Evolutionary conservation across 2,888 invertebrate genomes (phyloP).

Genomic region (Tachina fera): DNA sequence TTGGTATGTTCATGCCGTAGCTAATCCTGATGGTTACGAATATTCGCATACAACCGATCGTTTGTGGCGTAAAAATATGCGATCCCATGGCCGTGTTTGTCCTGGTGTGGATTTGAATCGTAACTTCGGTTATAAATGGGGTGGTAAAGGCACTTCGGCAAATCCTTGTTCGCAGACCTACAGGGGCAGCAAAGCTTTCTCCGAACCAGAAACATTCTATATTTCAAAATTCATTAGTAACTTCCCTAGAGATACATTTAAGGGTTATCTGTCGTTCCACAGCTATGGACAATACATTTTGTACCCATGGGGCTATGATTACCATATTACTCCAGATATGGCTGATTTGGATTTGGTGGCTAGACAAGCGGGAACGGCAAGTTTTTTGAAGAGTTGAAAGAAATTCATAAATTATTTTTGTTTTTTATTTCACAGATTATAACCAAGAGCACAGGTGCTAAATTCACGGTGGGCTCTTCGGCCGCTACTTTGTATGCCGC

Average conservation of each 20-base stretch:
- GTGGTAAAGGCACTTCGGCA: slow-evolving; percentile 91
- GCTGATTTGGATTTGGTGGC: slow-evolving; percentile 89
- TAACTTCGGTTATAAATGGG: slow-evolving; percentile 95
- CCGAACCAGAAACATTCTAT: slow-evolving; percentile 93
- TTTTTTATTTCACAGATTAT: slow-evolving; percentile 74
- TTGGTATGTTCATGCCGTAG: slow-evolving; percentile 90
- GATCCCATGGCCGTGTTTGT: slow-evolving; percentile 85
- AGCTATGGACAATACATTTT: slow-evolving; percentile 93
- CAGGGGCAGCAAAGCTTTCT: slow-evolving; percentile 90
- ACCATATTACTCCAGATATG: slow-evolving; percentile 88
- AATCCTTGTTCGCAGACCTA: slow-evolving; percentile 93
- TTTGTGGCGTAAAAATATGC: slow-evolving; percentile 91
- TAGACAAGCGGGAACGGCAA: slow-evolving; percentile 87
- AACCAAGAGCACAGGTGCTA: slow-evolving; percentile 83
- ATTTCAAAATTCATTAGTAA: slow-evolving; percentile 84
- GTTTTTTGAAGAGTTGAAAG: slow-evolving; percentile 48
- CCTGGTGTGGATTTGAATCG: slow-evolving; percentile 92
- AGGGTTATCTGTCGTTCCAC: slow-evolving; percentile 91
- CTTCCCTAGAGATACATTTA: slow-evolving; percentile 84
- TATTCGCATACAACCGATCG: slow-evolving; percentile 91
- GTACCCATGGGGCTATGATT: slow-evolving; percentile 94
- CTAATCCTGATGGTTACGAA: slow-evolving; percentile 95
- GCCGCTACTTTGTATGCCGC: slow-evolving; percentile 91
- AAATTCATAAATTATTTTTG: neutral
- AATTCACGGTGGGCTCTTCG: slow-evolving; percentile 90